Evolutionary conservation across 2,888 invertebrate genomes (phyloP).

Genomic region (Acanthopleura granulata): DNA sequence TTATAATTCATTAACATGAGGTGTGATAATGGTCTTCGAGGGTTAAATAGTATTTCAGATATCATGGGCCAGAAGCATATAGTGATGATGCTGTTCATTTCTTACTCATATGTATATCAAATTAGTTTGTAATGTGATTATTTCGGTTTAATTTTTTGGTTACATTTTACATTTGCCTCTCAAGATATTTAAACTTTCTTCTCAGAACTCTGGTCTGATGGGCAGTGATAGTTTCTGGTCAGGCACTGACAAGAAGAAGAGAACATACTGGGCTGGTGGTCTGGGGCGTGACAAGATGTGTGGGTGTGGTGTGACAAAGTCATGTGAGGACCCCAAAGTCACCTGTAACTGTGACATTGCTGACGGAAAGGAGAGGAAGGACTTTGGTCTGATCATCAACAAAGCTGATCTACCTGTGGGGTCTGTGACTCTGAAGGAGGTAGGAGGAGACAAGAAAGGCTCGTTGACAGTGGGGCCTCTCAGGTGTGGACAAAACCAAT

Average conservation of each 20-base stretch:
- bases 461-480: constrained; percentile 40
- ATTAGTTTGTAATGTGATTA: too few relatives aligned
- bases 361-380: constrained; percentile 44
- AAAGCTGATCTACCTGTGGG: constrained; percentile 49
- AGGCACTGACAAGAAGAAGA: background rate
- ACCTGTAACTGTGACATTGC: constrained; percentile 57
- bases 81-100: too few relatives aligned
- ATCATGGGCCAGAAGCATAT: too few relatives aligned
- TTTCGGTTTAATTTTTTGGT: too few relatives aligned
- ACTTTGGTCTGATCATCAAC: constrained; percentile 50
- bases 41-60: too few relatives aligned
- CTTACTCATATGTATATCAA: too few relatives aligned
- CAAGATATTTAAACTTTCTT: background rate
- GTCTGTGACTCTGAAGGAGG: constrained; percentile 34
- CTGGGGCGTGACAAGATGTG: constrained; percentile 37
- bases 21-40: too few relatives aligned
- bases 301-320: constrained; percentile 49
- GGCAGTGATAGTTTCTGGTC: constrained; percentile 3
- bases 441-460: constrained; percentile 30
- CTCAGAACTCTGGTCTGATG: constrained; percentile 5
- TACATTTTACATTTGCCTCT: too few relatives aligned
- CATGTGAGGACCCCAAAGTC: constrained; percentile 37
- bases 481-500: constrained; percentile 47
- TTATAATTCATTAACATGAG: too few relatives aligned
- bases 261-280: constrained; percentile 46